phyloP scores from a whole-genome alignment of 2,888 invertebrate species.

The Ormyrus pomaceus region DNA sequence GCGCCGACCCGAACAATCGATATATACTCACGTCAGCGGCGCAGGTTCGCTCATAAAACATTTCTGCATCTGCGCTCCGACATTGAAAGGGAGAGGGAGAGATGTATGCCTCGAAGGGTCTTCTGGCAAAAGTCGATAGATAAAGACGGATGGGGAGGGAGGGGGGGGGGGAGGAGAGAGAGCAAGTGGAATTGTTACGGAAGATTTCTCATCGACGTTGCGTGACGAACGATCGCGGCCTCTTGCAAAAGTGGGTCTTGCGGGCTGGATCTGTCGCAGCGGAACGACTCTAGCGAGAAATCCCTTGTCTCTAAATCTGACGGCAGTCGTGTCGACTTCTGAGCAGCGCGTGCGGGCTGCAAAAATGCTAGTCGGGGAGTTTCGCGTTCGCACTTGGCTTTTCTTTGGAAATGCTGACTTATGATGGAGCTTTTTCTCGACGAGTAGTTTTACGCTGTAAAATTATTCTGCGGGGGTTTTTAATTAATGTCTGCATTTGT shows the following conservation, averaged over 20 bases:
- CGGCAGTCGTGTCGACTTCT: no score
- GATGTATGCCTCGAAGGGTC: background rate
- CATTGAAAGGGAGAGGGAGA: background rate
- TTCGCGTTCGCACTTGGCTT: no score
- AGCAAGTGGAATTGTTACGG: background rate
- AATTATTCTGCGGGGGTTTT: no score
- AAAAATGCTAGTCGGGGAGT: no score
- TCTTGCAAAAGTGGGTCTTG: slow-evolving; percentile 20
- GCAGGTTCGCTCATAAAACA: slow-evolving; percentile 4
- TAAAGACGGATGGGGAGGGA: background rate
- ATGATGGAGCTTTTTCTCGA: no score
- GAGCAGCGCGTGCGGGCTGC: no score
- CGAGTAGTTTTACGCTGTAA: no score
- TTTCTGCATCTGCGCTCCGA: slow-evolving; percentile 18
- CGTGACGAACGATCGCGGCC: slow-evolving; percentile 7
- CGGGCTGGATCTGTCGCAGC: background rate
- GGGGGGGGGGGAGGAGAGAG: background rate
- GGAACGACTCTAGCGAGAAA: background rate
- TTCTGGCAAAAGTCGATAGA: slow-evolving; percentile 1
- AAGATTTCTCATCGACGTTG: slow-evolving; percentile 37
- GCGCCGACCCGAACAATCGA: slow-evolving; percentile 5
- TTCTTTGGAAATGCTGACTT: no score
- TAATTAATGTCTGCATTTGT: no score
- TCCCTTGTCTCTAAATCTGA: no score
- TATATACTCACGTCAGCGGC: slow-evolving; percentile 1